Evolutionary conservation across 1,140 invertebrate genomes (phyloP).

Genomic region (Lasioglossum baleicum): DNA sequence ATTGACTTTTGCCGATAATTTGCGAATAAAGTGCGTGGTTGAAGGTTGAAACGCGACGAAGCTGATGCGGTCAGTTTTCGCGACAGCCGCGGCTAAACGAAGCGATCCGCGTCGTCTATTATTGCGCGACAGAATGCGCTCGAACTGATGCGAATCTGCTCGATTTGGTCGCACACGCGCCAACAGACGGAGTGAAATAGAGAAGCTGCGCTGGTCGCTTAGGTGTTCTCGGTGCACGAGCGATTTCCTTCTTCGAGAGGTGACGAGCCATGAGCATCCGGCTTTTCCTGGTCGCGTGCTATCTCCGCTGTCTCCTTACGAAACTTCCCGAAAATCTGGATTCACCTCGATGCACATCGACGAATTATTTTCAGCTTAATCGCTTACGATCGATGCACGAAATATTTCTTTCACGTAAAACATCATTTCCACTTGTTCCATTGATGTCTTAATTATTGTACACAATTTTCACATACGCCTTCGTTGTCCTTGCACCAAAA

Average conservation of each 20-base stretch:
- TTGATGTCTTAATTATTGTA: too few relatives aligned
- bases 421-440: too few relatives aligned
- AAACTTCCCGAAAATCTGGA: slow-evolving; percentile 10
- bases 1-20: too few relatives aligned
- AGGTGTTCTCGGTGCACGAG: background rate
- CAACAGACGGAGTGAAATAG: background rate
- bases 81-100: background rate
- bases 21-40: too few relatives aligned
- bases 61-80: too few relatives aligned
- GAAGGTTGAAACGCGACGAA: too few relatives aligned
- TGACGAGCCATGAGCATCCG: background rate
- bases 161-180: slow-evolving; percentile 7
- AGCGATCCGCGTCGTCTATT: slow-evolving; percentile 5
- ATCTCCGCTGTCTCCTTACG: background rate
- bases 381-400: too few relatives aligned
- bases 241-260: too few relatives aligned
- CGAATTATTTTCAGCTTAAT: too few relatives aligned
- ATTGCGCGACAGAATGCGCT: slow-evolving; percentile 27
- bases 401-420: too few relatives aligned
- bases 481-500: too few relatives aligned
- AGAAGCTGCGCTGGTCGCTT: background rate
- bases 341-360: background rate
- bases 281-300: background rate
- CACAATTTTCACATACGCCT: too few relatives aligned
- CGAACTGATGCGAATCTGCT: slow-evolving; percentile 16